A percentile compares a stretch with the other conserved stretches of the same genome.
These are phyloP conservation scores for Vireo altiloquus DNA, from an alignment of 2,113 vertebrate genomes.

Conservation along the genomic window DNA sequence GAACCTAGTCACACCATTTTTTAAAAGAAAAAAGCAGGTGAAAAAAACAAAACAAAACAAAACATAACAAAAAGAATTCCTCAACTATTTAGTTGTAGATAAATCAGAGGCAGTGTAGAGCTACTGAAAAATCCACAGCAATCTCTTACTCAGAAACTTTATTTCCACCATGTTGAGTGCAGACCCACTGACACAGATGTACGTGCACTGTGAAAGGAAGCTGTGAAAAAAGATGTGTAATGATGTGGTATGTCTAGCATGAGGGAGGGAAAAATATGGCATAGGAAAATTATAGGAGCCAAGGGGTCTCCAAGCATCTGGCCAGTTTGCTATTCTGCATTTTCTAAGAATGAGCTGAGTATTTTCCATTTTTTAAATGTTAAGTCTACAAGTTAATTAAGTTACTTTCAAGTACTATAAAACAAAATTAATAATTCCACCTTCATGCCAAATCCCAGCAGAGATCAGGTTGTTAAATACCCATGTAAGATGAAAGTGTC, in stretches of 20 bases:
- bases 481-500: background rate
- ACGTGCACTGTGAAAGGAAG: background rate
- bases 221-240: background rate
- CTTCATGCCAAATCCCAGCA: background rate
- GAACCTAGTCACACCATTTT: background rate
- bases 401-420: constrained; percentile 1
- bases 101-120: background rate
- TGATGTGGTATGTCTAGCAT: background rate
- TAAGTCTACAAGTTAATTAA: constrained; percentile 14
- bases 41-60: background rate
- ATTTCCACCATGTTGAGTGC: background rate
- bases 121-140: background rate
- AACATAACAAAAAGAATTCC: background rate
- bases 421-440: constrained; percentile 32
- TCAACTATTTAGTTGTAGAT: background rate
- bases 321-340: background rate
- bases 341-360: background rate
- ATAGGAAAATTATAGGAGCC: constrained; percentile 25
- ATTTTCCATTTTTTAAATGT: constrained; percentile 35
- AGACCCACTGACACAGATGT: background rate
- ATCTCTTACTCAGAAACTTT: background rate
- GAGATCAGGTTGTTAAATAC: background rate
- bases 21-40: background rate
- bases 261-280: background rate
- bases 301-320: background rate